phyloP scores from a whole-genome alignment of 2,113 vertebrate species.

The Rhinopomastus cyanomelas region DNA sequence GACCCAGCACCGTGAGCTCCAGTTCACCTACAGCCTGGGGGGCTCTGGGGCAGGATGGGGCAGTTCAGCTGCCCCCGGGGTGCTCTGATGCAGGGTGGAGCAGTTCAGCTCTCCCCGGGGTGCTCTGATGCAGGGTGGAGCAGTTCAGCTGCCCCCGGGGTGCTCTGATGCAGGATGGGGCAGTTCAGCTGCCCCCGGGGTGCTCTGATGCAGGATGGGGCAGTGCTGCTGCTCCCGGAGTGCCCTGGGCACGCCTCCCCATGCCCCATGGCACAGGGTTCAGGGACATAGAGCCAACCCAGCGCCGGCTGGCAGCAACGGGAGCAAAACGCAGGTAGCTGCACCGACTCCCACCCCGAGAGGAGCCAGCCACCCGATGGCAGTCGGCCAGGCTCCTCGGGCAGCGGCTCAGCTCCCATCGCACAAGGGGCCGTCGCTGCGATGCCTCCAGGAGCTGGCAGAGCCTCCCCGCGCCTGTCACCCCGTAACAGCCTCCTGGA shows the following conservation, averaged over 20 bases:
- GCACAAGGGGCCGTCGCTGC: constrained; percentile 9
- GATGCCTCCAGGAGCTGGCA: constrained; percentile 38
- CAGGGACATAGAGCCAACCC: too few relatives aligned
- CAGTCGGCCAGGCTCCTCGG: too few relatives aligned
- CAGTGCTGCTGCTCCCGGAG: too few relatives aligned
- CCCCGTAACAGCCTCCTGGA: constrained; percentile 62
- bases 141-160: rapidly evolving
- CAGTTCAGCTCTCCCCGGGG: too few relatives aligned
- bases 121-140: too few relatives aligned
- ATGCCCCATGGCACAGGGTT: too few relatives aligned
- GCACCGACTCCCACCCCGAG: background rate
- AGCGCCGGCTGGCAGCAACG: background rate
- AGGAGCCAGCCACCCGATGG: background rate
- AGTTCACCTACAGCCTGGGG: rapidly evolving
- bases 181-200: too few relatives aligned
- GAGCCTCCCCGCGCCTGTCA: constrained; percentile 57
- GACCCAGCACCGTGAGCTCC: background rate
- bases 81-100: too few relatives aligned
- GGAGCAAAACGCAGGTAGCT: background rate
- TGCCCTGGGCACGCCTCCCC: background rate
- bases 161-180: rapidly evolving
- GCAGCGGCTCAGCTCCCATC: too few relatives aligned
- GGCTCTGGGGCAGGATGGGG: rapidly evolving
- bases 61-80: too few relatives aligned
- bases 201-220: too few relatives aligned